Evolutionary conservation across 2,888 invertebrate species (phyloP).

Genomic region (Clusia tigrina): DNA sequence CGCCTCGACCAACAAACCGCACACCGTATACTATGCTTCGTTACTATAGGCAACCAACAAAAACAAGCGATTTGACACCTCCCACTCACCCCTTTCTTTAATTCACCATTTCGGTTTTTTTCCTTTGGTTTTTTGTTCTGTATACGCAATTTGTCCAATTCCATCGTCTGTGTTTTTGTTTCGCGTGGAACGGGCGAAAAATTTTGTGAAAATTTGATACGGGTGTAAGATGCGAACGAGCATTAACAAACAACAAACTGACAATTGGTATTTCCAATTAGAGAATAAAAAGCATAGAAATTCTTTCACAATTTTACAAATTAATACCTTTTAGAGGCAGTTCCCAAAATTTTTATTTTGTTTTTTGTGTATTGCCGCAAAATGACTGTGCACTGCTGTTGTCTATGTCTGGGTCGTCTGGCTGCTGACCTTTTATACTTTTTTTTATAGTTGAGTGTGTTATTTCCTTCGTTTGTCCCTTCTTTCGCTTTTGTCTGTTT

Average conservation of each 20-base stretch:
- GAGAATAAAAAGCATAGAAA: not conserved
- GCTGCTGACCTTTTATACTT: slow-evolving; percentile 62
- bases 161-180: not conserved
- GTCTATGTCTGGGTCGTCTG: slow-evolving; percentile 24
- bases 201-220: not conserved
- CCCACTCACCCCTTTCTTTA: too few species aligned
- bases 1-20: not conserved
- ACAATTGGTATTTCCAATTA: too few species aligned
- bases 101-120: too few species aligned
- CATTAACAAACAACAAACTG: too few species aligned
- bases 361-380: not conserved
- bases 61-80: too few species aligned
- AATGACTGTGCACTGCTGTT: not conserved
- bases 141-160: not conserved
- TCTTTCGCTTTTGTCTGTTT: slow-evolving; percentile 33
- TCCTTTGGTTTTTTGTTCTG: too few species aligned
- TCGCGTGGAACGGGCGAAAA: not conserved
- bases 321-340: not conserved
- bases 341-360: not conserved
- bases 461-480: slow-evolving; percentile 44
- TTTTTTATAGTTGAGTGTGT: slow-evolving; percentile 30
- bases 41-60: not conserved
- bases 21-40: not conserved
- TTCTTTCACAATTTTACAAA: not conserved
- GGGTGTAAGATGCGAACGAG: not conserved